A percentile compares a stretch with the other conserved stretches of the same genome.
Conservation (phyloP, 1,140 invertebrate genomes). For the Drosophila gunungcola region DNA sequence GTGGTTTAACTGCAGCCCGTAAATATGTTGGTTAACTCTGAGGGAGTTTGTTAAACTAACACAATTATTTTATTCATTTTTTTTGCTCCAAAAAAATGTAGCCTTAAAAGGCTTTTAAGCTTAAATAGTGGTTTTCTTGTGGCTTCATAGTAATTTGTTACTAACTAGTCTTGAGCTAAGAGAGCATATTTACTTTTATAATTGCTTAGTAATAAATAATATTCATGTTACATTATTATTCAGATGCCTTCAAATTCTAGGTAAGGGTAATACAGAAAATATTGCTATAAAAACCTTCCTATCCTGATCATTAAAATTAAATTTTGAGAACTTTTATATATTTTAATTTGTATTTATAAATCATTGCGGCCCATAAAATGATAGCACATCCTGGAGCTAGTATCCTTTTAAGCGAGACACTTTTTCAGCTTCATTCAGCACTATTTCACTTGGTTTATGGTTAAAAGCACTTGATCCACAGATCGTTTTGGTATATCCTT, state of each 20-base stretch:
- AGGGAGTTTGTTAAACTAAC: conserved; percentile 2
- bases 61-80: neutral
- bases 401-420: conserved; percentile 3
- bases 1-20: conserved; percentile 3
- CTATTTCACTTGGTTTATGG: neutral
- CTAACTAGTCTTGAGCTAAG: neutral
- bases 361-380: neutral
- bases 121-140: neutral
- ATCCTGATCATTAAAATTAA: too few species aligned
- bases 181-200: neutral
- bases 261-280: too few species aligned
- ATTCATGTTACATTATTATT: too few species aligned
- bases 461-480: conserved; percentile 12
- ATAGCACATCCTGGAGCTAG: neutral
- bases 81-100: conserved; percentile 5
- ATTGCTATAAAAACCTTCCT: too few species aligned
- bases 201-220: too few species aligned
- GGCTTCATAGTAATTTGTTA: neutral
- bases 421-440: neutral
- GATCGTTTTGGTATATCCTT: conserved; percentile 11
- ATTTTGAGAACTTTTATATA: neutral
- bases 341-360: neutral
- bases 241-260: too few species aligned
- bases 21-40: conserved; percentile 19
- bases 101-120: neutral